Evolutionary conservation across 1,140 invertebrate genomes (phyloP), one percentile per base, ranked within the genome.

Genomic region (Heliconius himera): DNA sequence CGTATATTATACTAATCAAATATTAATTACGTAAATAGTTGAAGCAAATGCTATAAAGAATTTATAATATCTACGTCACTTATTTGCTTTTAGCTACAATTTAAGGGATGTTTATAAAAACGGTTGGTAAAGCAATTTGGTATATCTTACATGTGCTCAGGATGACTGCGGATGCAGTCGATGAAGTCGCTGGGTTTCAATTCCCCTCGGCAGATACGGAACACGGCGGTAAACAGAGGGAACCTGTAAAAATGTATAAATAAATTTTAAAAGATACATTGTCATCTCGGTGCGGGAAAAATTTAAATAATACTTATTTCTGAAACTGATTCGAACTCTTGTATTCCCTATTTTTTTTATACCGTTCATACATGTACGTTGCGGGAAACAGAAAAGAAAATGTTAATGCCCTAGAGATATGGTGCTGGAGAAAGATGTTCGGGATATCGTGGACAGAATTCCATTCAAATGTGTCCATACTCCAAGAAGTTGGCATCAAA

Each of bases 141-240:
- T 82, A 38, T 70, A 81, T 86, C 93, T 94, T 98, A 98, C 98
- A 98, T 98, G 96, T 99, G 98, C 95, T 98, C 98, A n/a, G 99
- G 99, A 95, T 99, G 99, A 89, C 97, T 97, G 88, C 98, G 97
- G 91, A 99, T 97, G 94, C 97, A 98, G 88, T 99, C 96, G 85
- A 99, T 98, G 91, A 99, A 96, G 85, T 98, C 96, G 77, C 95
- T 92, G 3, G 98, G 96, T 83, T 96, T 96, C 85, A 99, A 94
- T 90, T 99, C 96, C 80, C 97, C 97, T 81, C 95, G 96, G 93
- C 99, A 99, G 91, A 99, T 99, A 89, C 96, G 96, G 94, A 99
- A 98, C 84, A 99, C 97, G 33, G 98, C 97, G 22, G 98, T 98
- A 93, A 99, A 99, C 33, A 99, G 94, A 13, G 99, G 99, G 92